phyloP scores from a whole-genome alignment of 2,797 vertebrate genomes.

The Acanthornis magna region DNA sequence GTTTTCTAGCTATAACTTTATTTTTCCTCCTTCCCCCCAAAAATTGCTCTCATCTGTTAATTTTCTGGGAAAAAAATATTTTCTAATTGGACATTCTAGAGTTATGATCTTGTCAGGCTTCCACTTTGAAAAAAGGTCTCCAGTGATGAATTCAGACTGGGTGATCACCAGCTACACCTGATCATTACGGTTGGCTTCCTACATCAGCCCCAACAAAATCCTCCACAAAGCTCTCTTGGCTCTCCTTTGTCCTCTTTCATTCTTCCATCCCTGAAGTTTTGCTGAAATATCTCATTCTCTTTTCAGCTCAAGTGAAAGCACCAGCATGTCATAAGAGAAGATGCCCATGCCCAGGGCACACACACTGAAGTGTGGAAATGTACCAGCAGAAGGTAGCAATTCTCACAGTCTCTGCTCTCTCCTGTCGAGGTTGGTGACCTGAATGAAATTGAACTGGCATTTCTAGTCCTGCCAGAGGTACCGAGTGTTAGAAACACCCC shows the following conservation, averaged over 20 bases:
- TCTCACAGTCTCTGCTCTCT: not conserved
- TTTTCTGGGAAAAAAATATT: not conserved
- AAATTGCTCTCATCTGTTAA: not conserved
- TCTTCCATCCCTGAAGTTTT: not conserved
- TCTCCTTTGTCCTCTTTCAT: not conserved
- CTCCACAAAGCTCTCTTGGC: not conserved
- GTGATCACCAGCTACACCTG: not conserved
- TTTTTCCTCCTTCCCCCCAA: fast-evolving
- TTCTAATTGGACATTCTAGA: not conserved
- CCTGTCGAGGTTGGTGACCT: not conserved
- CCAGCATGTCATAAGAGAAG: not conserved
- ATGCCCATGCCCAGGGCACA: not conserved
- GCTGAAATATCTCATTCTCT: not conserved
- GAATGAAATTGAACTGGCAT: not conserved
- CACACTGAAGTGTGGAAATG: not conserved
- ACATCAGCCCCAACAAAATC: not conserved
- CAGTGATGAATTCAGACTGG: not conserved
- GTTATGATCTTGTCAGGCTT: not conserved
- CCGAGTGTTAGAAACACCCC: not conserved
- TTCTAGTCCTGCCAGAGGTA: not conserved
- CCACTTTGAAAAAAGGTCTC: not conserved
- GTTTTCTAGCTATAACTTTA: not conserved
- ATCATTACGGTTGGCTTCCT: fast-evolving
- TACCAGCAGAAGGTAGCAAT: not conserved
- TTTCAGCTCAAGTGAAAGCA: not conserved